Conservation (phyloP, 2,797 vertebrate species). For the Melanotaenia boesemani region DNA sequence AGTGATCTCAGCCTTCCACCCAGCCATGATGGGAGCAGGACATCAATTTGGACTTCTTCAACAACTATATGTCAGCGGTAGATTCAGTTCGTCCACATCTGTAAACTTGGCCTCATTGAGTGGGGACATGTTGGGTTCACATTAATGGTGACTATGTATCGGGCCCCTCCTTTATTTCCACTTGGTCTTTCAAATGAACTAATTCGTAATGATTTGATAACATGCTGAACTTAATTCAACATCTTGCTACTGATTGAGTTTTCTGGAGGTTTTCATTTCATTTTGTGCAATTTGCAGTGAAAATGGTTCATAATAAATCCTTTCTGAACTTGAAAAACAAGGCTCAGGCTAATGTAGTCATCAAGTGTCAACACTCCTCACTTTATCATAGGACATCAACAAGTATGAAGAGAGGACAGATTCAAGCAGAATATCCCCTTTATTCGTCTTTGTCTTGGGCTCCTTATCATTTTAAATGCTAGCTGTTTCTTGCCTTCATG, state of each 20-base stretch:
- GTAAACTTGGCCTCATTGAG: conserved; percentile 18
- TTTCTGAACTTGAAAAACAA: conserved; percentile 53
- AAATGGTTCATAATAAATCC: conserved; percentile 59
- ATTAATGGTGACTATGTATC: conserved; percentile 11
- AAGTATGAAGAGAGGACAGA: conserved; percentile 57
- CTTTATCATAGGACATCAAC: conserved; percentile 68
- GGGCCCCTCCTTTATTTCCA: conserved; percentile 33
- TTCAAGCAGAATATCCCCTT: conserved; percentile 65
- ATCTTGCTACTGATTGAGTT: conserved; percentile 32
- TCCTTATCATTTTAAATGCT: conserved; percentile 66
- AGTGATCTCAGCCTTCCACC: conserved; percentile 74
- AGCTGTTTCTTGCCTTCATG: conserved; percentile 57
- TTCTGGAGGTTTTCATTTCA: conserved; percentile 60
- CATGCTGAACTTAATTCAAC: conserved; percentile 50
- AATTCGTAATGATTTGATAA: conserved; percentile 43
- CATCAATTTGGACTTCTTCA: conserved; percentile 73
- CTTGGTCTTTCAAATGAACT: conserved; percentile 49
- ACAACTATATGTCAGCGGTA: conserved; percentile 53
- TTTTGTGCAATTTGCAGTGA: conserved; percentile 55
- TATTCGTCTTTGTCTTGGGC: conserved; percentile 57
- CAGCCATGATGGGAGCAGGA: conserved; percentile 69
- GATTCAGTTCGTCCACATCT: conserved; percentile 32
- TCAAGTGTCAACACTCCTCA: conserved; percentile 63
- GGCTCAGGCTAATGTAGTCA: conserved; percentile 59
- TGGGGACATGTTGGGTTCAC: conserved; percentile 19